Percentiles rank a stretch among this genome's conserved stretches.
These are phyloP conservation scores for Notechis scutatus DNA, from an alignment of 2,113 vertebrate species.

Conservation along the genomic window DNA sequence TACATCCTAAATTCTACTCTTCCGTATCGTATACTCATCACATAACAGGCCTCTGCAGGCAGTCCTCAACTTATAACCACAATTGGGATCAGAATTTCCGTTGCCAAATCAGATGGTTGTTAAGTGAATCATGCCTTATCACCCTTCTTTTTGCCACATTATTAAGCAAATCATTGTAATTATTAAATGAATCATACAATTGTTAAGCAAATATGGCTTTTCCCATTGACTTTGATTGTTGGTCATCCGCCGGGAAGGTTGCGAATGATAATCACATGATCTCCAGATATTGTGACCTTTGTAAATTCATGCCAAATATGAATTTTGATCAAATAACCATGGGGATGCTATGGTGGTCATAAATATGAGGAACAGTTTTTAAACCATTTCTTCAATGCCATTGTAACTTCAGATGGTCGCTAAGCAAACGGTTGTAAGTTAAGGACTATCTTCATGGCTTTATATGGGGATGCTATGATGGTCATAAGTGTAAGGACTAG, in stretches of 20 bases:
- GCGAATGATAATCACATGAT: background rate
- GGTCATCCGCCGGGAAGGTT: background rate
- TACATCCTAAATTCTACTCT: background rate
- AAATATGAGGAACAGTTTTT: background rate
- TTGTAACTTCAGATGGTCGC: background rate
- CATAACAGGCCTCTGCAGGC: background rate
- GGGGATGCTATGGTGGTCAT: background rate
- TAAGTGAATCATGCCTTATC: too few species aligned
- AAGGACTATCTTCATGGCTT: background rate
- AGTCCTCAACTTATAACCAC: too few species aligned
- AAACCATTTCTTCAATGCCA: background rate
- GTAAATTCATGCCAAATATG: background rate
- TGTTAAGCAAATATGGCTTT: background rate
- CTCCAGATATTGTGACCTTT: background rate
- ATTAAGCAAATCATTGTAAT: background rate
- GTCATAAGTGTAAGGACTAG: background rate
- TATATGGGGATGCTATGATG: background rate
- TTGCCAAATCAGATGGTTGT: too few species aligned
- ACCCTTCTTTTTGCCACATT: background rate
- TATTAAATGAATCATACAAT: background rate
- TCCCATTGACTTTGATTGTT: background rate
- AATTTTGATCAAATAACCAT: background rate
- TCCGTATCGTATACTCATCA: background rate
- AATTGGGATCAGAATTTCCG: too few species aligned
- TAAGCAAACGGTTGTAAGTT: background rate